Evolutionary conservation across 2,797 vertebrate genomes (phyloP).

Genomic region (Nasua narica): DNA sequence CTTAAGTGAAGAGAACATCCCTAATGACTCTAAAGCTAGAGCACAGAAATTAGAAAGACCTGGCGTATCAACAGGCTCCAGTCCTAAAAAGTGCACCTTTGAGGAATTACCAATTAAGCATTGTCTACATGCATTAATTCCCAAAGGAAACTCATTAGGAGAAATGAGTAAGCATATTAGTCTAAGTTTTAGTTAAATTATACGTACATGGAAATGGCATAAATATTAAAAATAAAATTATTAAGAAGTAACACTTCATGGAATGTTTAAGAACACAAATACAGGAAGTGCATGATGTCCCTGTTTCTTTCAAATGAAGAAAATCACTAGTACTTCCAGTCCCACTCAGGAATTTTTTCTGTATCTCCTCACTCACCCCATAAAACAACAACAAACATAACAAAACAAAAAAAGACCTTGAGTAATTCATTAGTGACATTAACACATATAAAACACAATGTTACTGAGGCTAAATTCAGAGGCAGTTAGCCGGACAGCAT

Average conservation of each 20-base stretch:
- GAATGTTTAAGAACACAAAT: not conserved
- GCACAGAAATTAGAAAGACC: not conserved
- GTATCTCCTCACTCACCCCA: not conserved
- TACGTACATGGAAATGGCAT: not conserved
- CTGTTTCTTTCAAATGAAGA: not conserved
- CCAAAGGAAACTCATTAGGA: not conserved
- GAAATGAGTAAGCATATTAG: not conserved
- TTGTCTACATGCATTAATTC: not conserved
- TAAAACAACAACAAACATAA: not conserved
- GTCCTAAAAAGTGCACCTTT: not conserved
- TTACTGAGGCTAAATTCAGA: not conserved
- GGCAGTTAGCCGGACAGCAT: not conserved
- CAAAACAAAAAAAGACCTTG: not conserved
- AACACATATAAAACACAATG: not conserved
- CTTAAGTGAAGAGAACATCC: not conserved
- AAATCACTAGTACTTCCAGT: not conserved
- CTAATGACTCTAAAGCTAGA: not conserved
- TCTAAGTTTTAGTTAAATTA: not conserved
- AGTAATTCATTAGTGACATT: not conserved
- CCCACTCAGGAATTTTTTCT: not conserved
- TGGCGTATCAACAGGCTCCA: not conserved
- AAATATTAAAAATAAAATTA: not conserved
- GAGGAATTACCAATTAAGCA: not conserved
- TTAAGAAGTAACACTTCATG: not conserved
- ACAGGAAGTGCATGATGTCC: not conserved